Evolutionary conservation across 1,140 invertebrate genomes (phyloP).

Genomic region (Oryctes rhinoceros): DNA sequence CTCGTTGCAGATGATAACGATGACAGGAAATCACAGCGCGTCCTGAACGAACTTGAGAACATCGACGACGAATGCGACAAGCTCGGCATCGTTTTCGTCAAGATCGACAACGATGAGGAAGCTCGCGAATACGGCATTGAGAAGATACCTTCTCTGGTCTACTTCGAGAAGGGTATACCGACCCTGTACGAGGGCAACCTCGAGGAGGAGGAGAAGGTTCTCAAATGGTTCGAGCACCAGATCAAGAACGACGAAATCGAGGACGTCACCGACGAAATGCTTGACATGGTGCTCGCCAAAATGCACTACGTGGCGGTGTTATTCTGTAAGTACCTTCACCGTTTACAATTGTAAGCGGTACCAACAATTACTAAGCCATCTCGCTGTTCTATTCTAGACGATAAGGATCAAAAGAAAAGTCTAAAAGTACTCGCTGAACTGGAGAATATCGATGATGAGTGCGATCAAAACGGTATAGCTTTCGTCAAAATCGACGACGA

Average conservation of each 20-base stretch:
- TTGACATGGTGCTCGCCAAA: constrained; percentile 89
- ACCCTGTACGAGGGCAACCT: constrained; percentile 89
- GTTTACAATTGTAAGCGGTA: no score
- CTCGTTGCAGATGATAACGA: constrained; percentile 83
- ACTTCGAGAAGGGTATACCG: constrained; percentile 91
- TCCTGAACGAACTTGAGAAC: constrained; percentile 90
- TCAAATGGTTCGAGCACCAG: constrained; percentile 88
- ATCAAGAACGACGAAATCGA: constrained; percentile 91
- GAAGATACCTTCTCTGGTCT: constrained; percentile 83
- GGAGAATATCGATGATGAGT: constrained; percentile 95
- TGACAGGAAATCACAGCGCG: constrained; percentile 85
- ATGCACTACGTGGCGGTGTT: constrained; percentile 87
- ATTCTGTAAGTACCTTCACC: constrained; percentile 93
- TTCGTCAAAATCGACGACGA: constrained; percentile 93
- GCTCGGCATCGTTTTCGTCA: constrained; percentile 88
- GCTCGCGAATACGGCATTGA: constrained; percentile 91
- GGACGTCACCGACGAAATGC: constrained; percentile 93
- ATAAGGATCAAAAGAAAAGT: constrained; percentile 91
- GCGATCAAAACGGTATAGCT: constrained; percentile 89
- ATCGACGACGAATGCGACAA: constrained; percentile 94
- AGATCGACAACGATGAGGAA: constrained; percentile 90
- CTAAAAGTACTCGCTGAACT: constrained; percentile 86
- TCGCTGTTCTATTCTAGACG: constrained; percentile 84
- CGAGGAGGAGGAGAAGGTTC: constrained; percentile 89
- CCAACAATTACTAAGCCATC: no score